Conservation (phyloP, 2,797 vertebrate genomes). For the Natrix natrix region DNA sequence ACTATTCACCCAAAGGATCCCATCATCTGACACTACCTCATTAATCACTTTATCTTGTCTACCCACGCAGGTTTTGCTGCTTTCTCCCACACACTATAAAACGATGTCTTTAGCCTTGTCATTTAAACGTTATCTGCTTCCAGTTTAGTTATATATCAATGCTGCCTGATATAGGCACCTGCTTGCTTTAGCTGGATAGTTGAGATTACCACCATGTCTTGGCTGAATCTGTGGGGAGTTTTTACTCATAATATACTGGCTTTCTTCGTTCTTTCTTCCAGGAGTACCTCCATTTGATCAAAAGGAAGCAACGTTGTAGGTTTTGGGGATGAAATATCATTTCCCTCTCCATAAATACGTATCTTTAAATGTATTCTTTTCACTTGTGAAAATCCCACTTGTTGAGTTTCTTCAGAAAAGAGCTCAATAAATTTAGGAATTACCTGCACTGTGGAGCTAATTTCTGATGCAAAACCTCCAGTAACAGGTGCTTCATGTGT, state of each 20-base stretch:
- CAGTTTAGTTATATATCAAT: neutral
- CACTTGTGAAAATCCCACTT: neutral
- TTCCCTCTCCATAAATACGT: neutral
- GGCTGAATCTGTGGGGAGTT: neutral
- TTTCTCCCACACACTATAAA: neutral
- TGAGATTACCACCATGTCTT: neutral
- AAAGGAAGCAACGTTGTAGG: neutral
- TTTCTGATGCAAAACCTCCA: slow-evolving; percentile 95
- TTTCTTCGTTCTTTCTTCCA: neutral
- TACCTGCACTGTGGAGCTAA: slow-evolving; percentile 95
- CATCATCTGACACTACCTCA: neutral
- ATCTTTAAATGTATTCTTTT: neutral
- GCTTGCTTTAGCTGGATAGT: neutral
- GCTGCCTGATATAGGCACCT: neutral
- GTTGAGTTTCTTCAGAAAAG: slow-evolving; percentile 5
- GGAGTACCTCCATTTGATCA: neutral
- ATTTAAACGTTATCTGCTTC: neutral
- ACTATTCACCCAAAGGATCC: neutral
- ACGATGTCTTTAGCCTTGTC: neutral
- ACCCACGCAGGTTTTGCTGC: neutral
- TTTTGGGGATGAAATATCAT: neutral
- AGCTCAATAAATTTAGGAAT: slow-evolving; percentile 18
- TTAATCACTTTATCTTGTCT: neutral
- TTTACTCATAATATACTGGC: neutral
- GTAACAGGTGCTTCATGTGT: slow-evolving; percentile 97